These are phyloP conservation scores for Acanthopagrus latus DNA, from an alignment of 2,797 vertebrate species.

Conservation along the genomic window DNA sequence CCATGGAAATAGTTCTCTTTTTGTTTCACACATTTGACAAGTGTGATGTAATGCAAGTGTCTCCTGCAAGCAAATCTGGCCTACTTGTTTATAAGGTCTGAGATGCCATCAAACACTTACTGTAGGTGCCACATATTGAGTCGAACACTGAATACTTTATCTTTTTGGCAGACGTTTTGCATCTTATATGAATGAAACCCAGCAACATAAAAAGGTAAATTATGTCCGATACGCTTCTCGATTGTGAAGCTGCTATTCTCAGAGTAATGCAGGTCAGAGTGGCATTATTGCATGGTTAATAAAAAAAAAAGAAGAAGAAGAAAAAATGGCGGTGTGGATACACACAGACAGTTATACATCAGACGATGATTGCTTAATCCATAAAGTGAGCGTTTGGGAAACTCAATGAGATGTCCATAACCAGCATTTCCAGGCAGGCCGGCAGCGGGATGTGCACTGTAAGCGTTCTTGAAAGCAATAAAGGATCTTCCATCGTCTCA, in stretches of 20 bases:
- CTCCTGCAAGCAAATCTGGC: not conserved
- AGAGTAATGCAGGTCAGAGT: constrained; percentile 5
- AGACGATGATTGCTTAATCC: constrained; percentile 66
- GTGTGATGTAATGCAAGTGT: not conserved
- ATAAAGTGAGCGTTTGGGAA: constrained; percentile 69
- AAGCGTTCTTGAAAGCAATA: constrained; percentile 68
- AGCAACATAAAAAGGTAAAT: constrained; percentile 39
- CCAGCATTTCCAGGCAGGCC: constrained; percentile 63
- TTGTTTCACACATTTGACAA: not conserved
- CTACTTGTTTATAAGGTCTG: not conserved
- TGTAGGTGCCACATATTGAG: not conserved
- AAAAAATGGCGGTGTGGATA: constrained; percentile 31
- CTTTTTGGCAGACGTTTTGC: constrained; percentile 18
- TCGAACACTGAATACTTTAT: constrained; percentile 10
- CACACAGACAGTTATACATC: constrained; percentile 42
- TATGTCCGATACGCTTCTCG: not conserved
- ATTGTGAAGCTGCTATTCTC: constrained; percentile 46
- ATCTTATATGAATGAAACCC: constrained; percentile 19
- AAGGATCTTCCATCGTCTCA: constrained; percentile 26
- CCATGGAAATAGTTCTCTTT: not conserved
- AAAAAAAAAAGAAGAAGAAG: too few relatives aligned
- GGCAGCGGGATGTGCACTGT: constrained; percentile 46
- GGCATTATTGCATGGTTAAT: constrained; percentile 26
- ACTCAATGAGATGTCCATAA: constrained; percentile 68
- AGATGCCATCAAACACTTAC: constrained; percentile 1